Base-by-base conservation (phyloP, 2,888 invertebrate species). In the Tinea semifulvella region DNA sequence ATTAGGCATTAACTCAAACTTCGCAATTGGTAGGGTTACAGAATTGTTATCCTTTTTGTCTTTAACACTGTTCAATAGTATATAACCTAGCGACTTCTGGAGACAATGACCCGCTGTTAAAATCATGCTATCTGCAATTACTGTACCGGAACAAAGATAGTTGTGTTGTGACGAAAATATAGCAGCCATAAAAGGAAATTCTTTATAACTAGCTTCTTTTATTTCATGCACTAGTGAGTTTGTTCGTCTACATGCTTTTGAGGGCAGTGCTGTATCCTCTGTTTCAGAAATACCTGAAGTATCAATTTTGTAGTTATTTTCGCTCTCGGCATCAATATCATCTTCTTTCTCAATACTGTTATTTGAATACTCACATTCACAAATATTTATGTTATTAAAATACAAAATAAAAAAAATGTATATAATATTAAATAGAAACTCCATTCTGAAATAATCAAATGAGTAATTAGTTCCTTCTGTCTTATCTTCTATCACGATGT, bases 121-220 rank as follows among this genome's bases (percentile, higher is more conserved):
- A 49, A 79, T 57, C 44, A 79, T 22, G 8, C 76, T 73, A 48
- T 73, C 69, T 1, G 74, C 64, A 6, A 80, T 56, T 16, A 79
- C 50, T 19, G 66, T 51, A 31, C 79, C 79, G 17, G 76, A 60
- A 52, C 79, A 80, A 25, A 77, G 50, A 50, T 69, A 74, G 53
- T 72, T 70, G 50, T 73, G 61, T 50, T 68, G 65, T 35, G 68
- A 61, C 10, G 76, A 72, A 69, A 76, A 68, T 31, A 77, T 50
- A 5, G 76, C 69, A 13, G 56, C 76, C 57, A 79, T 63, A 47
- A 76, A 80, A 19, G 79, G 74, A 53, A 72, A 80, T 48, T 75
- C 69, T 26, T 56, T 62, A 19, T 48, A 39, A 36, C 42, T 47
- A n/a, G 72, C 77, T 25, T 48, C 13, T 20, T 50, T 55, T 54